Evolutionary conservation across 2,113 vertebrate species (phyloP).

Genomic region (Ageneiosus marmoratus): DNA sequence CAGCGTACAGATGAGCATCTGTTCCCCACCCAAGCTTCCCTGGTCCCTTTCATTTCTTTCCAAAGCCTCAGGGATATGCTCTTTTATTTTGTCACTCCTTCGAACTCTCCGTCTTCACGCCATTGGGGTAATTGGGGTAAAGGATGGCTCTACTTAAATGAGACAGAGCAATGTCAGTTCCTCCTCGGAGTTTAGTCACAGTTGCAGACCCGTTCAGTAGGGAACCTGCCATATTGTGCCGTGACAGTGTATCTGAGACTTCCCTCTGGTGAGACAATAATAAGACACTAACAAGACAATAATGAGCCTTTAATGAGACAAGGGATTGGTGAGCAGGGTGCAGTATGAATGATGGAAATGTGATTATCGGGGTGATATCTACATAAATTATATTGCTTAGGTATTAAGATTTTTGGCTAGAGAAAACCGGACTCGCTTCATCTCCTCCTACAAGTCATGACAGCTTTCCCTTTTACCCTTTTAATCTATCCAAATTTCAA

Average conservation of each 20-base stretch:
- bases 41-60: conserved; percentile 29
- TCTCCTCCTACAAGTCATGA: background rate
- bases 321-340: conserved; percentile 32
- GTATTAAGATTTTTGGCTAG: background rate
- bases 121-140: conserved; percentile 49
- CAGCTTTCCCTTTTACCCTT: background rate
- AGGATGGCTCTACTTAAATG: conserved; percentile 41
- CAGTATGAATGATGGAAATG: conserved; percentile 40
- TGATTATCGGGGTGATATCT: conserved; percentile 41
- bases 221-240: conserved; percentile 36
- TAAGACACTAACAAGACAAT: conserved; percentile 43
- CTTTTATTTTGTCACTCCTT: conserved; percentile 29
- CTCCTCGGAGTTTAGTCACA: conserved; percentile 16
- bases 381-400: conserved; percentile 21
- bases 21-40: conserved; percentile 1
- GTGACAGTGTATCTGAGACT: conserved; percentile 17
- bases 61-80: conserved; percentile 26
- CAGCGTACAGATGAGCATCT: background rate
- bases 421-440: background rate
- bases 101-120: conserved; percentile 35
- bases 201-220: conserved; percentile 25
- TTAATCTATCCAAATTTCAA: background rate
- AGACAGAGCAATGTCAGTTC: background rate
- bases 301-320: conserved; percentile 42
- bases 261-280: conserved; percentile 47